A percentile compares a stretch with the other conserved stretches of the same genome.
Conservation (phyloP, 2,113 vertebrate species). For the Poeciliopsis occidentalis region DNA sequence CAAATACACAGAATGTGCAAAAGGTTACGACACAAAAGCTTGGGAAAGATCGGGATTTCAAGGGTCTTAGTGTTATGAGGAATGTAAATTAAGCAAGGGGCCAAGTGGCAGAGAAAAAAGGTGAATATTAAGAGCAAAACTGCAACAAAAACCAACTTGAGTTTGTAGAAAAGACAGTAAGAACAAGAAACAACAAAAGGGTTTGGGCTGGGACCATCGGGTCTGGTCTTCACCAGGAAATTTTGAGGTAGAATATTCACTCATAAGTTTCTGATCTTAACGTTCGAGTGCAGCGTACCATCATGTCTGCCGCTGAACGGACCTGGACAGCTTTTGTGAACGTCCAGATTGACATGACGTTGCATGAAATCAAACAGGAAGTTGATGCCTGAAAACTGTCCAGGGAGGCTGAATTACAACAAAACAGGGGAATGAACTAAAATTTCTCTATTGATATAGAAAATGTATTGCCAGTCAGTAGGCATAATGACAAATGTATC, state of each 20-base stretch:
- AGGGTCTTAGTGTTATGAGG: no score
- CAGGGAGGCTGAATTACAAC: no score
- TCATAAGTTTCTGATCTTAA: neutral
- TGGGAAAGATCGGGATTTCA: neutral
- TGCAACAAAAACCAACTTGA: no score
- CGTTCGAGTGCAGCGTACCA: neutral
- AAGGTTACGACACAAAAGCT: neutral
- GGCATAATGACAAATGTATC: no score
- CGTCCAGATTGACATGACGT: neutral
- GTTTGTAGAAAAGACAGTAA: no score
- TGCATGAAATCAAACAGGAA: neutral
- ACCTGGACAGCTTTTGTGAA: neutral
- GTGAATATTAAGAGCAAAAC: no score
- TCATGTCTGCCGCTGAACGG: neutral
- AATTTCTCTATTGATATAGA: no score
- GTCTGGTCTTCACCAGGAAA: neutral
- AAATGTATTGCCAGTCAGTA: no score
- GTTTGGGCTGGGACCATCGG: neutral
- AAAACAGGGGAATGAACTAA: no score
- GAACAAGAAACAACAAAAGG: no score
- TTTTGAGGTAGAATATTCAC: neutral
- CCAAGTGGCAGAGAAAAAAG: no score
- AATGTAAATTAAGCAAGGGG: no score
- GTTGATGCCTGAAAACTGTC: neutral
- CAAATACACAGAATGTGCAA: slow-evolving; percentile 14